Evolutionary conservation across 2,888 invertebrate genomes (phyloP).

Genomic region (Eilema caniola): DNA sequence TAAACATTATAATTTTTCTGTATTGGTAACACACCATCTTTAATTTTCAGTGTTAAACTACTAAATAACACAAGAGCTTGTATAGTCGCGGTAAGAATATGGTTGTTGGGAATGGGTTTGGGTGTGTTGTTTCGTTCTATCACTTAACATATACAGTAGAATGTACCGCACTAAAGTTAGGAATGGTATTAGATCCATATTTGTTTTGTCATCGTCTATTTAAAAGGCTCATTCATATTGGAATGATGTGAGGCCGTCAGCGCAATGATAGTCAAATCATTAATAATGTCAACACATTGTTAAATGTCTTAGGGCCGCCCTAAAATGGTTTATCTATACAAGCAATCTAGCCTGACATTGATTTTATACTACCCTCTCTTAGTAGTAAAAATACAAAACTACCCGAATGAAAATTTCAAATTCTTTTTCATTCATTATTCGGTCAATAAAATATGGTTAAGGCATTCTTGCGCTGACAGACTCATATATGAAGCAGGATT

Average conservation of each 20-base stretch:
- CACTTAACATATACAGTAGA: constrained; percentile 63
- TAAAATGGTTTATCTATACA: background rate
- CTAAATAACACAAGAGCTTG: constrained; percentile 72
- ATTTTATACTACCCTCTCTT: no score
- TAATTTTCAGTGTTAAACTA: constrained; percentile 83
- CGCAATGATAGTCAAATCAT: background rate
- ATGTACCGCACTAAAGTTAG: constrained; percentile 38
- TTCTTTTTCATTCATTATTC: no score
- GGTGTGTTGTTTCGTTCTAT: constrained; percentile 65
- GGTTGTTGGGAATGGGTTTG: constrained; percentile 61
- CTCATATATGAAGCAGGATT: background rate
- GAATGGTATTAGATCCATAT: constrained; percentile 43
- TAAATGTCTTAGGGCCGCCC: background rate
- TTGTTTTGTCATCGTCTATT: constrained; percentile 13
- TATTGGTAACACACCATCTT: constrained; percentile 56
- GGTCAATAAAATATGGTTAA: background rate
- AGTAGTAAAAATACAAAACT: no score
- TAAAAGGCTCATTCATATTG: background rate
- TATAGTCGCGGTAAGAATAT: constrained; percentile 74
- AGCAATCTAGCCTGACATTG: no score
- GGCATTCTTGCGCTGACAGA: background rate
- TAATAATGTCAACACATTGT: background rate
- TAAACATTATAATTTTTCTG: constrained; percentile 18
- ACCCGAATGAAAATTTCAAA: background rate
- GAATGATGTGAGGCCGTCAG: background rate